These are phyloP conservation scores for Gryllus longicercus DNA, from an alignment of 2,888 invertebrate genomes.

Conservation along the genomic window DNA sequence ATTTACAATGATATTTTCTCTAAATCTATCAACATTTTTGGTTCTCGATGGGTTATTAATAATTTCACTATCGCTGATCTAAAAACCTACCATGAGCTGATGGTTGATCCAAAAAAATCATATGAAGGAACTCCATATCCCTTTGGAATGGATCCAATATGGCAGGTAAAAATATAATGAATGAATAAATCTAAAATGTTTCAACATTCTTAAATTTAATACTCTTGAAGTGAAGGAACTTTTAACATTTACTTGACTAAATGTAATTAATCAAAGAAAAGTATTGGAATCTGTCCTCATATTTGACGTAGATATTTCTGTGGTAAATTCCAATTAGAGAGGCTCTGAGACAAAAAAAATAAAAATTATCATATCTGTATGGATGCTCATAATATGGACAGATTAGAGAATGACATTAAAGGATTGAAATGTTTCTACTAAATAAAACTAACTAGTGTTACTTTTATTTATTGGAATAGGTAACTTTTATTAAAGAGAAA, in stretches of 20 bases:
- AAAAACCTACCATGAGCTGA: slow-evolving; percentile 43
- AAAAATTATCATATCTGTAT: too few relatives aligned
- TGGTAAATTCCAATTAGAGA: too few relatives aligned
- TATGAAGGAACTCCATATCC: slow-evolving; percentile 58
- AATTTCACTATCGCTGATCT: slow-evolving; percentile 48
- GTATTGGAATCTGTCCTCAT: too few relatives aligned
- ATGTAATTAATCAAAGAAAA: too few relatives aligned
- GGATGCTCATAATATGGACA: too few relatives aligned
- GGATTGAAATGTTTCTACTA: too few relatives aligned
- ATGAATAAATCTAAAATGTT: too few relatives aligned
- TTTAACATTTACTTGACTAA: too few relatives aligned
- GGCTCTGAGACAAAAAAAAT: too few relatives aligned
- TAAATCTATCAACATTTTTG: slow-evolving; percentile 70
- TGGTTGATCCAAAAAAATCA: slow-evolving; percentile 50
- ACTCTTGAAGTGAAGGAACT: neutral
- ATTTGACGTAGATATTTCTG: too few relatives aligned
- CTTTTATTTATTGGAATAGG: neutral
- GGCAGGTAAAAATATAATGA: slow-evolving; percentile 54
- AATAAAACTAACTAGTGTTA: neutral
- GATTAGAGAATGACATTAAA: too few relatives aligned
- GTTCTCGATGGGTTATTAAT: slow-evolving; percentile 56
- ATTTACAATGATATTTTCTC: slow-evolving; percentile 80
- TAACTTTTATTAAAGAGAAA: neutral
- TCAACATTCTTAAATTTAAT: neutral
- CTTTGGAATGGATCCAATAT: slow-evolving; percentile 69